Evolutionary conservation across 2,888 invertebrate species (phyloP).

Genomic region (Lepidocyrtoides sp.): DNA sequence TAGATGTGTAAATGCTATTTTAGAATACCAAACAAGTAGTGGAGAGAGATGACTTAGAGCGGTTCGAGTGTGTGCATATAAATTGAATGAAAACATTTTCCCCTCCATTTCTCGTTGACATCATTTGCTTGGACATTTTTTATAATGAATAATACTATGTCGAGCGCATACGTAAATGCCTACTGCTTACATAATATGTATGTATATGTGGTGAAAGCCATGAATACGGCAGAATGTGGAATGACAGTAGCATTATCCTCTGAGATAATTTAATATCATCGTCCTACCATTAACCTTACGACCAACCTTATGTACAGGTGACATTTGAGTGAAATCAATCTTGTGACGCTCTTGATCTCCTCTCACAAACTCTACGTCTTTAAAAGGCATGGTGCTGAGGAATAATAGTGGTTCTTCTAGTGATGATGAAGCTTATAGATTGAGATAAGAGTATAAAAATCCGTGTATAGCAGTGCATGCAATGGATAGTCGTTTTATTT

Average conservation of each 20-base stretch:
- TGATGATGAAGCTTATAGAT: not conserved
- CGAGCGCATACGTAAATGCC: not conserved
- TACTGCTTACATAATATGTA: no score
- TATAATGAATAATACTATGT: no score
- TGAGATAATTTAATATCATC: not conserved
- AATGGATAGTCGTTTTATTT: conserved; percentile 6
- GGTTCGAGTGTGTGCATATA: no score
- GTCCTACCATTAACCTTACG: conserved; percentile 59
- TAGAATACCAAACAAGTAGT: no score
- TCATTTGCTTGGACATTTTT: no score
- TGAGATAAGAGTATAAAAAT: not conserved
- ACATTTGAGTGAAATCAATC: conserved; percentile 75
- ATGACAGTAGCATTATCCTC: not conserved
- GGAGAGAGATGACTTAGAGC: no score
- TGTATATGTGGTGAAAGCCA: no score
- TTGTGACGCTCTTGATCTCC: conserved; percentile 62
- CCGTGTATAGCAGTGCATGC: not conserved
- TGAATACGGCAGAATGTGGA: not conserved
- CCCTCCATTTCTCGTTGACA: no score
- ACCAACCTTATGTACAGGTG: conserved; percentile 44
- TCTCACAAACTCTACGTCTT: not conserved
- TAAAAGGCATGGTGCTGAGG: not conserved
- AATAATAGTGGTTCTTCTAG: conserved; percentile 30
- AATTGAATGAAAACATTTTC: no score
- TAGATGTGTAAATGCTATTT: not conserved